Evolutionary conservation across 2,113 vertebrate genomes (phyloP), one percentile per base, ranked within the genome.

Genomic region (Parotia lawesii): DNA sequence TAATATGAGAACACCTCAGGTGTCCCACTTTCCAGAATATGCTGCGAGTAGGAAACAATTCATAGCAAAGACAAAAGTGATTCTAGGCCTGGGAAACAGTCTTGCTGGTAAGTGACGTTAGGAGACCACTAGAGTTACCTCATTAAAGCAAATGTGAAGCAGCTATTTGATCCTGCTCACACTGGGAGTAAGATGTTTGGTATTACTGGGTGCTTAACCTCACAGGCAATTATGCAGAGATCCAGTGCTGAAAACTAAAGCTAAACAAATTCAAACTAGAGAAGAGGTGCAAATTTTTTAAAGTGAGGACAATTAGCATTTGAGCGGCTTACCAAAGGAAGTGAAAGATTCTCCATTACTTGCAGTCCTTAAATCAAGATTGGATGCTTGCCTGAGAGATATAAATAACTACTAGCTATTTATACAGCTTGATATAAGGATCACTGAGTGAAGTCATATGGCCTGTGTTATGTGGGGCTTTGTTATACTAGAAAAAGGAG

Each of bases 361-460:
- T 92, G 66, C 84, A 89, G 62, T 76, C 89, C 71, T 94, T 87
- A 85, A 94, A 95, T 95, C 95, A 96, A 94, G 87, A 91, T 92
- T 73, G 95, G 93, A 91, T 87, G 48, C 70, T 42, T 96, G 95
- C 95, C 94, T 76, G 47, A 65, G 71, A 89, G 73, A 75, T 93
- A 92, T 75, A 94, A 94, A 92, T 92, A 93, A 95, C 91, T 87
- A 66, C 91, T 76, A 83, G 93, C 78, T 96, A 85, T 96, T 96
- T 96, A 27, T 90, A 90, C 89, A 96, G 91, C 94, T 94, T 96
- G 78, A 38, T 96, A 47, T n/a, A 87, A 70, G 74, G 76, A 76
- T 82, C 47, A 65, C 42, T 62, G 81, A 74, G 57, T 89, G 44
- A 93, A 94, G 44, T 94, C 87, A 77, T 95, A 79, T 83, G 93